Conservation (phyloP, 2,888 invertebrate genomes). For the Clivina fossor region DNA sequence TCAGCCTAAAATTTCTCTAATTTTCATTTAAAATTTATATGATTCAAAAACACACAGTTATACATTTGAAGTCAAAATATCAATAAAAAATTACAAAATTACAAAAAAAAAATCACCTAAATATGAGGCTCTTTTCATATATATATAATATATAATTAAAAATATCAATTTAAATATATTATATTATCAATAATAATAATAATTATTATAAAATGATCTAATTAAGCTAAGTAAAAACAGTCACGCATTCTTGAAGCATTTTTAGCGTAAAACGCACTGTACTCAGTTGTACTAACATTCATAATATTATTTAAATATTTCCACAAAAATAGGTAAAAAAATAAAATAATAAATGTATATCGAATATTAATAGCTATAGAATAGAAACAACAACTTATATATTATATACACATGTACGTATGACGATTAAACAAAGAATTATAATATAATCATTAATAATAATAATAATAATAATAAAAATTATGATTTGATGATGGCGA, state of each 20-base stretch:
- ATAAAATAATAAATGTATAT: slow-evolving; percentile 54
- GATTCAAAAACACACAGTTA: slow-evolving; percentile 54
- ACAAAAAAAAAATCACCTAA: slow-evolving; percentile 49
- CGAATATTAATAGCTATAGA: slow-evolving; percentile 53
- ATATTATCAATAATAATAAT: slow-evolving; percentile 33
- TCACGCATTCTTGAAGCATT: slow-evolving; percentile 52
- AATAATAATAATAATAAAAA: slow-evolving; percentile 31
- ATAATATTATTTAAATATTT: slow-evolving; percentile 57
- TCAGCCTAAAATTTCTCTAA: slow-evolving; percentile 22
- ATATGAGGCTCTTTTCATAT: slow-evolving; percentile 46
- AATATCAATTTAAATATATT: slow-evolving; percentile 53
- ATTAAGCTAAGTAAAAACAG: slow-evolving; percentile 53
- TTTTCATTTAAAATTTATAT: slow-evolving; percentile 51
- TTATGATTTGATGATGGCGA: slow-evolving; percentile 28
- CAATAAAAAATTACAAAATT: slow-evolving; percentile 50
- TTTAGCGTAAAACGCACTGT: slow-evolving; percentile 45
- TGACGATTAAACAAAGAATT: slow-evolving; percentile 40
- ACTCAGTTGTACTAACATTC: slow-evolving; percentile 54
- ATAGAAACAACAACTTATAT: slow-evolving; percentile 55
- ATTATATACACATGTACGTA: slow-evolving; percentile 50
- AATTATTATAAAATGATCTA: slow-evolving; percentile 50
- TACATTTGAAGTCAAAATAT: slow-evolving; percentile 54
- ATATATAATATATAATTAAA: slow-evolving; percentile 52
- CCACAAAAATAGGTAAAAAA: slow-evolving; percentile 58
- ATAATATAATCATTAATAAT: slow-evolving; percentile 25